Evolutionary conservation across 2,888 invertebrate genomes (phyloP).

Genomic region (Sinelater perroti): DNA sequence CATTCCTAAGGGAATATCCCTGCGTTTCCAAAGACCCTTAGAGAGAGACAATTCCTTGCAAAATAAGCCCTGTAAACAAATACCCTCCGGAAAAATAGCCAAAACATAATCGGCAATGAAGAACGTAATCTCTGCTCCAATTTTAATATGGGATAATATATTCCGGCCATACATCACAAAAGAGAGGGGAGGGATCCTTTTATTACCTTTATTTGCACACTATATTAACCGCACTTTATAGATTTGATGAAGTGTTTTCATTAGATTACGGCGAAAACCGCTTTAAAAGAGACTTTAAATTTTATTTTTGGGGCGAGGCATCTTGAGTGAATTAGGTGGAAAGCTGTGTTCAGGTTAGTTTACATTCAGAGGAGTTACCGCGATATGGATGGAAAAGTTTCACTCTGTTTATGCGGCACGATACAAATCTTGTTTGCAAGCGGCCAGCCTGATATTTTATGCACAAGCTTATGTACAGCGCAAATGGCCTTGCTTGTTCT

Average conservation of each 20-base stretch:
- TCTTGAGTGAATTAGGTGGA: constrained; percentile 45
- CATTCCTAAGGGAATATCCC: constrained; percentile 14
- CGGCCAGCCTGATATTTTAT: constrained; percentile 47
- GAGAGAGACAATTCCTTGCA: constrained; percentile 20
- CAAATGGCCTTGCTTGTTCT: background rate
- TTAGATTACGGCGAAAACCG: constrained; percentile 41
- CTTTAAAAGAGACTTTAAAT: constrained; percentile 41
- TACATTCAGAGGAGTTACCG: constrained; percentile 44
- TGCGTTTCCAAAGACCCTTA: constrained; percentile 12
- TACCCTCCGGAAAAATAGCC: constrained; percentile 13
- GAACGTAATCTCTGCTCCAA: constrained; percentile 18
- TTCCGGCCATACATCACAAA: constrained; percentile 19
- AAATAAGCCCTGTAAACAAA: constrained; percentile 6
- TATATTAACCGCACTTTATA: constrained; percentile 38
- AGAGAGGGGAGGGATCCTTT: constrained; percentile 27
- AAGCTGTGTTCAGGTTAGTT: constrained; percentile 42
- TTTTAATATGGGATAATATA: constrained; percentile 31
- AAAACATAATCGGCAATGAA: constrained; percentile 19
- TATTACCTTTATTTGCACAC: constrained; percentile 38
- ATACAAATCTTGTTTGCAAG: constrained; percentile 54
- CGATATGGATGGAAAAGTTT: constrained; percentile 46
- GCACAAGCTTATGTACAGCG: constrained; percentile 8
- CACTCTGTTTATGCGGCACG: constrained; percentile 44
- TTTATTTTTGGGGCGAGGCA: constrained; percentile 40
- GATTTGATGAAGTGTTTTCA: constrained; percentile 44